Conservation (phyloP, 2,888 invertebrate species). For the Chloromyia formosa region DNA sequence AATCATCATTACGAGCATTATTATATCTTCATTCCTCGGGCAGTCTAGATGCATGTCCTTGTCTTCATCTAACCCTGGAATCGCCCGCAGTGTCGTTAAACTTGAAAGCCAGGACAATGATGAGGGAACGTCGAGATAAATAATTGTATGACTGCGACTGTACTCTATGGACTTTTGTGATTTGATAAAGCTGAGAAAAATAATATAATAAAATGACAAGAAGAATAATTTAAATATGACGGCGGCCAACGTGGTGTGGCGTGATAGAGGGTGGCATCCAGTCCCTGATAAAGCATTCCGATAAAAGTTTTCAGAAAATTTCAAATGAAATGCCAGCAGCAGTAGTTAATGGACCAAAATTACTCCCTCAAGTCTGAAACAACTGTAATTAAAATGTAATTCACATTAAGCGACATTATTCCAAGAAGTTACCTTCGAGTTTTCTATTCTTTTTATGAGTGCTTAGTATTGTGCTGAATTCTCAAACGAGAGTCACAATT, state of each 20-base stretch:
- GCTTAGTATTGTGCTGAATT: background rate
- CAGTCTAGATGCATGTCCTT: slow-evolving; percentile 1
- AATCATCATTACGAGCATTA: background rate
- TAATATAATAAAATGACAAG: slow-evolving; percentile 43
- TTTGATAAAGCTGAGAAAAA: slow-evolving; percentile 43
- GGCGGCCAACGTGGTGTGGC: background rate
- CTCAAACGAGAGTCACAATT: background rate
- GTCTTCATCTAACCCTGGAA: background rate
- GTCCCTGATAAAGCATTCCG: slow-evolving; percentile 15
- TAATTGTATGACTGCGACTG: slow-evolving; percentile 13
- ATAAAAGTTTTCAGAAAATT: slow-evolving; percentile 34
- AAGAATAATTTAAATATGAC: slow-evolving; percentile 44
- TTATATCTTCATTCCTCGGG: background rate
- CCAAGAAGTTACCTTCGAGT: slow-evolving; percentile 28
- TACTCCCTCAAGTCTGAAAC: slow-evolving; percentile 28
- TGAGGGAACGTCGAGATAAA: slow-evolving; percentile 16
- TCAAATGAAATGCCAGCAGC: slow-evolving; percentile 41
- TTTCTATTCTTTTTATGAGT: background rate
- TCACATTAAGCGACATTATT: slow-evolving; percentile 19
- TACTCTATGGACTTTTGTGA: slow-evolving; percentile 23
- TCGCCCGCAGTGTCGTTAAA: slow-evolving; percentile 22
- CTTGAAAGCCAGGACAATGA: slow-evolving; percentile 20
- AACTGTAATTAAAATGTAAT: slow-evolving; percentile 43
- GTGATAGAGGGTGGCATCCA: background rate
- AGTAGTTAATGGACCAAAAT: slow-evolving; percentile 39